phyloP scores from a whole-genome alignment of 2,113 vertebrate genomes.

The Paracanthobrama guichenoti region DNA sequence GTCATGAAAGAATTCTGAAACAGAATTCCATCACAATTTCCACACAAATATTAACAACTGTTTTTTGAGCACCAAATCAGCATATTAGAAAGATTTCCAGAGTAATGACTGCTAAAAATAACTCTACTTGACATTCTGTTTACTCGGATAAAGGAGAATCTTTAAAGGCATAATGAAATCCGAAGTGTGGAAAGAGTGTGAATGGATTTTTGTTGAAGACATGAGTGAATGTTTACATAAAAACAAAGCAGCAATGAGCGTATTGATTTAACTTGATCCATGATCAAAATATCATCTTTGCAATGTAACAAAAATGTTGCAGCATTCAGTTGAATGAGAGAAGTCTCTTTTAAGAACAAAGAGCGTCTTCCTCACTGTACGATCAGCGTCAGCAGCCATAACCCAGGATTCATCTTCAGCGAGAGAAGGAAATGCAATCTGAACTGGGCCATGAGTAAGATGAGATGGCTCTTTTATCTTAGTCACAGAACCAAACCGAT shows the following conservation, averaged over 20 bases:
- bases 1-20: not conserved
- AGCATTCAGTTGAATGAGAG: not conserved
- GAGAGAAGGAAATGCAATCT: constrained; percentile 31
- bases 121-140: not conserved
- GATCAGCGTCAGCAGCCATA: constrained; percentile 8
- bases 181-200: not conserved
- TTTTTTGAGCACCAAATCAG: no score
- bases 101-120: no score
- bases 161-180: not conserved
- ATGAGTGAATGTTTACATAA: not conserved
- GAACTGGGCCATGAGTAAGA: not conserved
- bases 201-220: not conserved
- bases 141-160: not conserved
- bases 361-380: not conserved
- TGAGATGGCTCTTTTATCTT: constrained; percentile 37
- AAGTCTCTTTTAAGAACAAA: constrained; percentile 27
- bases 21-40: no score
- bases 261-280: not conserved
- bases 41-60: no score
- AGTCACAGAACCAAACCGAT: constrained; percentile 1
- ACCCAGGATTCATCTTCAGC: constrained; percentile 19
- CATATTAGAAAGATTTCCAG: no score
- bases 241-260: not conserved
- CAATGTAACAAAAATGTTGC: not conserved
- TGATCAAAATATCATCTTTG: not conserved